phyloP scores from a whole-genome alignment of 2,797 vertebrate genomes.

The Pterois miles region DNA sequence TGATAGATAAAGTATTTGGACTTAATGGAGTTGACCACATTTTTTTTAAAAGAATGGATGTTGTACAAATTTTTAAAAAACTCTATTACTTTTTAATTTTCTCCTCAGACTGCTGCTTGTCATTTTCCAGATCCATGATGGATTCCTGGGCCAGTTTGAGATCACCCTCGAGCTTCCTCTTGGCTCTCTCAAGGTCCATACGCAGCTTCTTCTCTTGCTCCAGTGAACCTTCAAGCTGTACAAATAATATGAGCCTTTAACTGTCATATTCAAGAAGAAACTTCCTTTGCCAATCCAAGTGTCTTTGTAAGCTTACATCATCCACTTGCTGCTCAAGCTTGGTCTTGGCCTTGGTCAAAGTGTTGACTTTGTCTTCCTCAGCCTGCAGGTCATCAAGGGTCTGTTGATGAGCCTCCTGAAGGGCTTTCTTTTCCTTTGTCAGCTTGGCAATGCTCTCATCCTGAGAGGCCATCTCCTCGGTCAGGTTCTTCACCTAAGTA shows the following conservation, averaged over 20 bases:
- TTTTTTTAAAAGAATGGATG: neutral
- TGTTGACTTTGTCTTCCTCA: slow-evolving; percentile 87
- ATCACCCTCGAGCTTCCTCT: slow-evolving; percentile 90
- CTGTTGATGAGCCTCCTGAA: slow-evolving; percentile 71
- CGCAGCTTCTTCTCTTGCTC: slow-evolving; percentile 91
- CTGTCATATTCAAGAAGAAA: neutral
- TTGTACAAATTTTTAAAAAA: neutral
- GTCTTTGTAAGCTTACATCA: slow-evolving; percentile 80
- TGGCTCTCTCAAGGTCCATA: slow-evolving; percentile 88
- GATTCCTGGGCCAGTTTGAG: slow-evolving; percentile 89
- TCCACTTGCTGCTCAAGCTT: slow-evolving; percentile 90
- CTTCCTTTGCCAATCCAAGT: neutral
- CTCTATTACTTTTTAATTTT: neutral
- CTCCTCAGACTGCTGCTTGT: slow-evolving; percentile 74
- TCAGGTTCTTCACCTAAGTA: slow-evolving; percentile 78
- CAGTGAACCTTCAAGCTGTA: slow-evolving; percentile 88
- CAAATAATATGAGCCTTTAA: neutral
- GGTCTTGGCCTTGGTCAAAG: slow-evolving; percentile 73
- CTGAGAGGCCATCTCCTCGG: slow-evolving; percentile 77
- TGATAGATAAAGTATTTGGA: neutral
- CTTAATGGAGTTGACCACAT: neutral
- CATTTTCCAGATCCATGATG: slow-evolving; percentile 87
- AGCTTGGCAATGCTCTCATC: slow-evolving; percentile 76
- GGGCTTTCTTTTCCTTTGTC: slow-evolving; percentile 77
- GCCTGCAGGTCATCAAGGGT: slow-evolving; percentile 73